Base-by-base conservation (phyloP, 2,797 vertebrate genomes). In the Aldrovandia affinis region DNA sequence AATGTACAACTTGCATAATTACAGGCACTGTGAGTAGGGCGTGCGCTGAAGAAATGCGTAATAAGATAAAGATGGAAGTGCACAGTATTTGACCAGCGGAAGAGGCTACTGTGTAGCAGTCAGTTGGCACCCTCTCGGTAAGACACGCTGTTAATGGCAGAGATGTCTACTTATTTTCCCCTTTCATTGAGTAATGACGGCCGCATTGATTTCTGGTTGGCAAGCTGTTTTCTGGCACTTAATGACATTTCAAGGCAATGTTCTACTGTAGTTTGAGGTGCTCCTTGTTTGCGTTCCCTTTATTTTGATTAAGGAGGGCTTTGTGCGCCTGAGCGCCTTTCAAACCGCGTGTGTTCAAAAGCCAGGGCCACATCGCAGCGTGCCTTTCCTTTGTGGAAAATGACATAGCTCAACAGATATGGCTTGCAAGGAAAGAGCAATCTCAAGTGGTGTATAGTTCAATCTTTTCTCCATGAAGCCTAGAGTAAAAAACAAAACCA, bases 111-210 rank as follows among this genome's bases (percentile, higher is more conserved):
- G 79, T 77, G 79, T 42, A n/a, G 28, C 70, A 80, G 85, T 86
- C 80, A 83, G 59, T 36, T 18, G 61, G 77, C 59, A 83, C 78
- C 83, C 50, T 85, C 52, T 54, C 81, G 77, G n/a, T 42, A 20
- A 73, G 78, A 47, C 47, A 10, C 33, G 77, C 22, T 57, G 28
- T 83, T 77, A 14, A 57, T 55, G 78, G 28, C 50, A 52, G 20
- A 22, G 30, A 68, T n/a, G 5, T 54, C 77, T 25, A 79, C 77
- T 54, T 15, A 44, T 47, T 47, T 47, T 54, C 78, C 78, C 14
- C 78, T 50, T 80, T 30, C 20, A 28, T n/a, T 42, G n/a, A 61
- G 28, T 57, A n/a, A 42, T 28, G 55, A 50, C 20, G 36, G 25
- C 33, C 1, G 39, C 33, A 39, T 77, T 33, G 70, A 75, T 75